Evolutionary conservation across 2,113 vertebrate species (phyloP), one percentile per base, ranked within the genome.

Genomic region (Saimiri boliviensis): DNA sequence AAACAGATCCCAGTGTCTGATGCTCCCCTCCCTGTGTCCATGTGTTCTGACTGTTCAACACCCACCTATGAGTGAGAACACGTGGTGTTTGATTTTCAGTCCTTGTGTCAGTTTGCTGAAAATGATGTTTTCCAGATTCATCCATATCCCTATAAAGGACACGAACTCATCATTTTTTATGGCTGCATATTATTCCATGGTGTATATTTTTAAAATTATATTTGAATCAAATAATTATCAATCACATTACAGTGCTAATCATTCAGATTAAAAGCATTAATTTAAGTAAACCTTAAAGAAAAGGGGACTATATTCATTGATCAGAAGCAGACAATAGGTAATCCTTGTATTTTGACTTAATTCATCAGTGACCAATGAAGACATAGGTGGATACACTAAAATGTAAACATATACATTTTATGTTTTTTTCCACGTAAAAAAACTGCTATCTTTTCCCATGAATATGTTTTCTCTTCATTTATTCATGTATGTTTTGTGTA

Each of bases 191-290:
- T 52, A 52, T 52, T 52, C 52, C 16, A 52, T 17, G 16, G 52
- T 32, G 60, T 63, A 32, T 63, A 13, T 80, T 56, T 52, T 74
- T 47, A 14, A 82, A 86, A 86, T 80, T 79, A 89, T 74, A 81
- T 54, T 94, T 86, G 63, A 96, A 74, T 89, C 40, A 95, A 86
- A 85, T 45, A 83, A 93, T 93, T 13, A 70, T 83, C 32, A 89
- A 42, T 66, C 13, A 70, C 12, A 52, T 2, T 37, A 37, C 40
- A 19, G 7, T 37, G 30, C 23, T 91, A 90, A 52, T 5, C 60
- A 82, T 6, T 70, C 6, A 49, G 23, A 32, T 56, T 77, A 35
- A 93, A 95, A 54, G 1, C 16, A 52, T n/a, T 71, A 52, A 58
- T 73, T 14, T 47, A 92, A 88, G 37, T 58, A 76, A 94, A 47